Evolutionary conservation across 2,888 invertebrate species (phyloP), one percentile per base, ranked within the genome.

Genomic region (Alentia gelatinosa): DNA sequence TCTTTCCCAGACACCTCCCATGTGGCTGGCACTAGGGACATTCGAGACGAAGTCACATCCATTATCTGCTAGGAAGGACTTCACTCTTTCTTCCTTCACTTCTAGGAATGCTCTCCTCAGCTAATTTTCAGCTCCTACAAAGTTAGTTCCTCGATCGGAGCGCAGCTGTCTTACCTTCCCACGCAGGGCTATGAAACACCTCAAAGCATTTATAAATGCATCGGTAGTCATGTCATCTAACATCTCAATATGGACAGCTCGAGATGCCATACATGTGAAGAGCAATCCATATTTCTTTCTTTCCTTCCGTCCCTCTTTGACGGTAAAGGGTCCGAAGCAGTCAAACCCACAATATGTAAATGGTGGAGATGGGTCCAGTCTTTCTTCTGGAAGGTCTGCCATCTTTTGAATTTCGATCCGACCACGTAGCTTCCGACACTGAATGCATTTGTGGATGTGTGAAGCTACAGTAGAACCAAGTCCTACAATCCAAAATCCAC

Each of bases 121-220:
- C 91, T 94, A 93, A 50, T 92, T 92, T n/a, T 92, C 91, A 1
- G 94, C 93, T 33, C 93, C 94, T 15, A 93, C 88, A 37, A 94
- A 94, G 89, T 94, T 94, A n/a, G 92, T 91, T 15, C 94, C 94
- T 90, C 92, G 92, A 83, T 94, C 94, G 0, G 91, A 94, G 0
- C 93, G 88, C 0, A 94, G 89, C 39, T 92, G 92, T 56, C 91
- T 56, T 0, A 93, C 92, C 3, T 86, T 26, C 23, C 94, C 93
- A 26, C 93, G 79, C 12, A 93, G 91, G 5, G 93, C 92, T 7
- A 93, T 92, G 83, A 93, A 93, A 63, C 93, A 92, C 12, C 93
- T 74, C 5, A 94, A 40, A 12, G 89, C 92, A 88, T 93, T 93
- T 23, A 94, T 93, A 84, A 94, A 94, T 0, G 93, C 90, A 90